Evolutionary conservation across 2,113 vertebrate genomes (phyloP).

Genomic region (Eptesicus fuscus): DNA sequence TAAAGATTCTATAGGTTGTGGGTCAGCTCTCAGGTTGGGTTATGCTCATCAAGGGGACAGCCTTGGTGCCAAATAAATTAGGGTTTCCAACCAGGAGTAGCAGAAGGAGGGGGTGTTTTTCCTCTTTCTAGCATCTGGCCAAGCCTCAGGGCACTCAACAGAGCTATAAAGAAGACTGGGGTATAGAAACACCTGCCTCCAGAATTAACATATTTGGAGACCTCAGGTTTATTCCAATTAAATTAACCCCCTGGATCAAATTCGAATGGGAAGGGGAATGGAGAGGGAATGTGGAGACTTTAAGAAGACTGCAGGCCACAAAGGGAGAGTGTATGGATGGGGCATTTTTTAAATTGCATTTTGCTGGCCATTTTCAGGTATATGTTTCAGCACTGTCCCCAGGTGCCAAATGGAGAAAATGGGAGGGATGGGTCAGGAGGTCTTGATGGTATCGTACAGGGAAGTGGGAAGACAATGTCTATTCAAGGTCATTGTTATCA

Average conservation of each 20-base stretch:
- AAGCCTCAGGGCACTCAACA: not conserved
- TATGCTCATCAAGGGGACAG: not conserved
- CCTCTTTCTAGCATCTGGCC: not conserved
- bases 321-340: not conserved
- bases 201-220: not conserved
- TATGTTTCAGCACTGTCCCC: not conserved
- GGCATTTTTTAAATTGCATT: not conserved
- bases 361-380: not conserved
- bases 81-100: not conserved
- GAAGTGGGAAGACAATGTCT: not conserved
- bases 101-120: not conserved
- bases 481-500: not conserved
- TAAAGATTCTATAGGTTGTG: not conserved
- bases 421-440: not conserved
- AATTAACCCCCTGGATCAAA: conserved; percentile 24
- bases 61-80: not conserved
- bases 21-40: not conserved
- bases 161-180: conserved; percentile 6
- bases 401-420: not conserved
- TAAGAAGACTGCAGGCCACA: not conserved
- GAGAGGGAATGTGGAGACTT: not conserved
- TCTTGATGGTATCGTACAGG: not conserved
- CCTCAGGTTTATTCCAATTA: conserved; percentile 39
- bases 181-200: not conserved
- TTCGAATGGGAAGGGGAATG: not conserved